A percentile compares a stretch with the other conserved stretches of the same genome.
These are phyloP conservation scores for Lindbergichthys nudifrons DNA, from an alignment of 2,797 vertebrate species.

Conservation along the genomic window DNA sequence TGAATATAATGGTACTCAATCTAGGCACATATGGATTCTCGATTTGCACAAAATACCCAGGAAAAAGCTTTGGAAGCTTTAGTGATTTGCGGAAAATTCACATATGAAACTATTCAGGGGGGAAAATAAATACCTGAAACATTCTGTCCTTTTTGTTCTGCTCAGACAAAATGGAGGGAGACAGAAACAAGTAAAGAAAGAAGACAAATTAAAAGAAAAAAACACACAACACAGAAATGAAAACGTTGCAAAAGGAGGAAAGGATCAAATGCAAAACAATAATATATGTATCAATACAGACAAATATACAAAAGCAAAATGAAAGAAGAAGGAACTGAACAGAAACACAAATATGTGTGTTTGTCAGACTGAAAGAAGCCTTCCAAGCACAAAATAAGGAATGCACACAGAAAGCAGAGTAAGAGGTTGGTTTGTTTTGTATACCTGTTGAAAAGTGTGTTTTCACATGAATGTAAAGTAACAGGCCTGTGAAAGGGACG, in stretches of 20 bases:
- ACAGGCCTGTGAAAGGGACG: not conserved
- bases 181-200: slow-evolving; percentile 49
- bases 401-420: not conserved
- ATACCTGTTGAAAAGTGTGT: slow-evolving; percentile 4
- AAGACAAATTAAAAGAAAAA: slow-evolving; percentile 64
- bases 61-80: slow-evolving; percentile 5
- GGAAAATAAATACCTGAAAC: slow-evolving; percentile 88
- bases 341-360: not conserved
- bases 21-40: slow-evolving; percentile 25
- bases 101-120: slow-evolving; percentile 31
- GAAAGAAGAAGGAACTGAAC: not conserved
- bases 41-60: slow-evolving; percentile 18
- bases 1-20: not conserved
- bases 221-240: slow-evolving; percentile 30
- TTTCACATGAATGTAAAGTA: slow-evolving; percentile 9
- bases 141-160: slow-evolving; percentile 93
- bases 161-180: slow-evolving; percentile 68
- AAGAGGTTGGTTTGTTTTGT: not conserved
- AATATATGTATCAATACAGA: not conserved
- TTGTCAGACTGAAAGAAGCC: slow-evolving; percentile 7
- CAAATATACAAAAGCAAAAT: slow-evolving; percentile 10
- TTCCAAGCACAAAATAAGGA: not conserved
- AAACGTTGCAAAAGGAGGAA: slow-evolving; percentile 9
- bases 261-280: not conserved
- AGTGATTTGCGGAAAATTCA: slow-evolving; percentile 24